Base-by-base conservation (phyloP, 2,113 vertebrate species). In the Coturnix japonica region DNA sequence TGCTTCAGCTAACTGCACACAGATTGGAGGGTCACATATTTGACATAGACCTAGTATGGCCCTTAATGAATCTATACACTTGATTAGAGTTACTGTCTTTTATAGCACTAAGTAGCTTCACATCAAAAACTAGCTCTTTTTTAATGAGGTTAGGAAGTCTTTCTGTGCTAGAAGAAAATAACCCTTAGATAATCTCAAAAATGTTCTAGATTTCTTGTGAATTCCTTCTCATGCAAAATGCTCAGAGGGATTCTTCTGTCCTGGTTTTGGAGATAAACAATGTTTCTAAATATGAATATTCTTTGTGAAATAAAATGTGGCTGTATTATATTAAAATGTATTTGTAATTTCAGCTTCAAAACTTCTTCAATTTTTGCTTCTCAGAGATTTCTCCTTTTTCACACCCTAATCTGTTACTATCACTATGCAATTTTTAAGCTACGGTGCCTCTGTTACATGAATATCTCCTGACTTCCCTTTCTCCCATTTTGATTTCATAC, bases 11-110 rank as follows among this genome's bases (percentile, higher is more conserved):
- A 97, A 97, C 91, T 96, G 94, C 83, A 93, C 91, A 95, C 97
- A 97, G 97, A 96, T 95, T 98, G 96, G 95, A 97, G 81, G 96
- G 95, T 97, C 96, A 96, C 90, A 91, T 96, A 95, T 96, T 92
- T 97, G 97, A 97, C 97, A 97, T 87, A 94, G 57, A 91, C 95
- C 96, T 97, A 96, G 94, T 87, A 83, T 88, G 90, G 86, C 59
- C 90, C 86, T 97, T 97, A 98, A 97, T 98, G 97, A 97, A 97
- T 97, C 96, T 95, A 83, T 97, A 97, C 95, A 97, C 90, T 97
- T 97, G 94, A 97, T 97, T 97, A 97, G 95, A 97, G 65, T 96
- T 94, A 96, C 97, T 96, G 85, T 95, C 86, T 95, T 97, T 97
- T 97, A 96, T 93, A 84, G 69, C 87, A 90, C 85, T 95, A 95